Evolutionary conservation across 2,113 vertebrate genomes (phyloP), one percentile per base, ranked within the genome.

Genomic region (Fukomys damarensis): DNA sequence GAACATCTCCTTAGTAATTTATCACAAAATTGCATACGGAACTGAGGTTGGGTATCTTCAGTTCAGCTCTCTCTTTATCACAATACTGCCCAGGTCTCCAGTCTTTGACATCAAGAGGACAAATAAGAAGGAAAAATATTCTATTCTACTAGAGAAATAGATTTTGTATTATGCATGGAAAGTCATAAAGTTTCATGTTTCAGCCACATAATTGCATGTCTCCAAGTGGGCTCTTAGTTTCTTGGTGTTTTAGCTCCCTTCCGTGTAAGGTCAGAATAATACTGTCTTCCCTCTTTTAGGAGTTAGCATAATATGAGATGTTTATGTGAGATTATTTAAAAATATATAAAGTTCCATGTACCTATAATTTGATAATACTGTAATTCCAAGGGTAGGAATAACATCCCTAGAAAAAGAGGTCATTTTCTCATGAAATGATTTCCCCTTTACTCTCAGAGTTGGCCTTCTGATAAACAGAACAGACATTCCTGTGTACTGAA

Each of bases 1-100:
- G 74, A 94, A 95, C 41, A 87, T 89, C 49, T 38, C 79, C 80
- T 82, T 2, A 32, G 74, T 77, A 46, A 86, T 97, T 91, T 63
- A 83, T 86, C 32, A 89, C 38, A 87, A 89, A 94, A 89, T 74
- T 89, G 46, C 70, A 93, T 68, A 38, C 22, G 63, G 56, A 63
- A 65, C 43, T 38, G 49, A 89, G 43, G 76, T 68, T 58, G 26
- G 35, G 13, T 61, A 30, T 54, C n/a, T 66, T 88, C 20, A 19
- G 9, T 81, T 58, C n/a, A 30, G 28, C 41, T 79, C 79, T 89
- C 26, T 92, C 43, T 91, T 66, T 38, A 32, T 72, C 30, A 84
- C 52, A 66, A 28, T 43, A 13, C 38, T 89, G n/a, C 24, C 68
- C 32, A 16, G 0, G 0, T 26, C 38, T 82, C 24, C 12, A 89